Percentiles rank a stretch among this genome's conserved stretches.
These are phyloP conservation scores for Staurois parvus DNA, from an alignment of 2,797 vertebrate species.

Conservation along the genomic window DNA sequence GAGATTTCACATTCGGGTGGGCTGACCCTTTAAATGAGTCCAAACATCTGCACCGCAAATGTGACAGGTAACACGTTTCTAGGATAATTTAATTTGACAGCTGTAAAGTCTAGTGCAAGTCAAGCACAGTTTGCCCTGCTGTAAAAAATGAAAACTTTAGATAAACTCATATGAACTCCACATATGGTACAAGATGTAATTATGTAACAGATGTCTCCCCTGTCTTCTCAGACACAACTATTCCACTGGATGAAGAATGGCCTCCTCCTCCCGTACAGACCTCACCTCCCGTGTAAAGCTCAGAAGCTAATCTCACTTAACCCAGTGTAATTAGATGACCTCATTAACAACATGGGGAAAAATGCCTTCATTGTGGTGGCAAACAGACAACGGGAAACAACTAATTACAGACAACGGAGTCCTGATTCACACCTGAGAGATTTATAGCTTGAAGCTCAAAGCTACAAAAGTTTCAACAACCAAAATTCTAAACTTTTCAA, in stretches of 20 bases:
- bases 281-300: not conserved
- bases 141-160: not conserved
- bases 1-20: not conserved
- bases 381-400: not conserved
- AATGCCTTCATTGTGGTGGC: not conserved
- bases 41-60: not conserved
- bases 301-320: not conserved
- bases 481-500: too few relatives aligned
- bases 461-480: too few relatives aligned
- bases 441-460: too few relatives aligned
- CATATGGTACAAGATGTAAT: slow-evolving; percentile 6
- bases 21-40: not conserved
- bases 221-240: not conserved
- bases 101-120: slow-evolving; percentile 37
- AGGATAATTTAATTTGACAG: slow-evolving; percentile 1
- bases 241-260: not conserved
- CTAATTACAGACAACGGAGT: not conserved
- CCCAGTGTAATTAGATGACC: not conserved
- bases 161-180: slow-evolving; percentile 41
- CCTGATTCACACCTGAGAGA: too few relatives aligned
- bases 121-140: not conserved
- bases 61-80: not conserved
- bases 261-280: not conserved
- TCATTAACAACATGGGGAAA: not conserved
- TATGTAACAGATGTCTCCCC: slow-evolving; percentile 34